These are phyloP conservation scores for Proisotoma minuta DNA, from an alignment of 2,888 invertebrate genomes.

Conservation along the genomic window DNA sequence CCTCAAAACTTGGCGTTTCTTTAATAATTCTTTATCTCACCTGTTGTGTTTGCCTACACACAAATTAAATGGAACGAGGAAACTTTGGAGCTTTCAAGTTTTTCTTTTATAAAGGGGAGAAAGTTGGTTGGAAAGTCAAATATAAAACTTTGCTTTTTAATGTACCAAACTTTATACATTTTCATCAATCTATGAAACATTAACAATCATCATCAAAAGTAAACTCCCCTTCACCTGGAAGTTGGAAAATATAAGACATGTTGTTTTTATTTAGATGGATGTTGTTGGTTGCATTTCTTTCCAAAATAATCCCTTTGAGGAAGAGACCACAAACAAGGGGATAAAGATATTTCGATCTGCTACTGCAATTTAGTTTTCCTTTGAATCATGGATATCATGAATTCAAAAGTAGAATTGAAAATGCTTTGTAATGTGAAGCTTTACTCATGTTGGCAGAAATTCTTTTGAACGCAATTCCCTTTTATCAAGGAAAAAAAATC, in stretches of 20 bases:
- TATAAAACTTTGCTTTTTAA: background rate
- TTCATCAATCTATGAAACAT: background rate
- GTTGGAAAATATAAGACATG: background rate
- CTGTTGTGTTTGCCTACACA: background rate
- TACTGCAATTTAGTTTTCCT: background rate
- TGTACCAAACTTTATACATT: background rate
- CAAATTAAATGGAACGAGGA: conserved; percentile 2
- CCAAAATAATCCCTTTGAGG: no score
- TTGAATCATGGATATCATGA: background rate
- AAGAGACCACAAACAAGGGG: no score
- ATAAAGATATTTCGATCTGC: background rate
- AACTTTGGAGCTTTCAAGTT: background rate
- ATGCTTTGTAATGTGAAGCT: background rate
- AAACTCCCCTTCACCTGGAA: no score
- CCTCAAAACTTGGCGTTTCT: background rate
- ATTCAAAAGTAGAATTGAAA: background rate
- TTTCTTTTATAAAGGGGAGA: background rate
- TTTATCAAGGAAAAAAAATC: background rate
- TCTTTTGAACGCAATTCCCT: background rate
- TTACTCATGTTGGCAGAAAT: background rate
- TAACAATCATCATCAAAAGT: background rate
- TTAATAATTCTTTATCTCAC: background rate
- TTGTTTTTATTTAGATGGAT: background rate
- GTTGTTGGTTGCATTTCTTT: background rate
- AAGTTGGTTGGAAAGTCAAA: background rate